phyloP scores from a whole-genome alignment of 2,797 vertebrate genomes.

The Gymnopithys bicolor region DNA sequence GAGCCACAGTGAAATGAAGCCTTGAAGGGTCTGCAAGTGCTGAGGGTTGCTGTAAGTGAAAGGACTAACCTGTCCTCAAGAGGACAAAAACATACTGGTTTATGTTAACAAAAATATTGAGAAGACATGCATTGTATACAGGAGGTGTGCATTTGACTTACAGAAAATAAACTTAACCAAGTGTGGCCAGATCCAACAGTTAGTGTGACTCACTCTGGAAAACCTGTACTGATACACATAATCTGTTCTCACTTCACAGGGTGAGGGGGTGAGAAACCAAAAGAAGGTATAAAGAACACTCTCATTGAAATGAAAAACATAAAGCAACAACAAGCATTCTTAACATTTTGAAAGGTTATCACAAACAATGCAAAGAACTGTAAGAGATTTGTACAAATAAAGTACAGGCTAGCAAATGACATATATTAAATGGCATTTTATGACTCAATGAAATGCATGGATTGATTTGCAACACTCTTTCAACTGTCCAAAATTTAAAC shows the following conservation, averaged over 20 bases:
- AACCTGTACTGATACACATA: not conserved
- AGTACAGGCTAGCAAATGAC: not conserved
- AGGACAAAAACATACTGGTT: not conserved
- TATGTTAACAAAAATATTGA: not conserved
- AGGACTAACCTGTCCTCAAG: not conserved
- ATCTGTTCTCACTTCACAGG: not conserved
- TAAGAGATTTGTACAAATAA: not conserved
- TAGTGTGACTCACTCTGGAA: not conserved
- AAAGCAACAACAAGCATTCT: not conserved
- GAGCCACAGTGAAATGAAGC: not conserved
- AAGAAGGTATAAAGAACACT: not conserved
- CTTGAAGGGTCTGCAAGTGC: not conserved
- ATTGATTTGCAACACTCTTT: not conserved
- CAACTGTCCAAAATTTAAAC: not conserved
- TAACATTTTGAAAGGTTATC: conserved; percentile 3
- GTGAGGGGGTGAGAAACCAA: not conserved
- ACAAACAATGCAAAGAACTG: not conserved
- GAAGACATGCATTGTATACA: not conserved
- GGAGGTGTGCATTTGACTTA: not conserved
- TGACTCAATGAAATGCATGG: not conserved
- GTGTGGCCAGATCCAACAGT: not conserved
- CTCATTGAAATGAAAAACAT: not conserved
- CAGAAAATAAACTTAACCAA: not conserved
- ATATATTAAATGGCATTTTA: not conserved
- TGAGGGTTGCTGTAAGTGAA: not conserved